Conservation (phyloP, 2,888 invertebrate genomes). For the Pseudococcus longispinus region DNA sequence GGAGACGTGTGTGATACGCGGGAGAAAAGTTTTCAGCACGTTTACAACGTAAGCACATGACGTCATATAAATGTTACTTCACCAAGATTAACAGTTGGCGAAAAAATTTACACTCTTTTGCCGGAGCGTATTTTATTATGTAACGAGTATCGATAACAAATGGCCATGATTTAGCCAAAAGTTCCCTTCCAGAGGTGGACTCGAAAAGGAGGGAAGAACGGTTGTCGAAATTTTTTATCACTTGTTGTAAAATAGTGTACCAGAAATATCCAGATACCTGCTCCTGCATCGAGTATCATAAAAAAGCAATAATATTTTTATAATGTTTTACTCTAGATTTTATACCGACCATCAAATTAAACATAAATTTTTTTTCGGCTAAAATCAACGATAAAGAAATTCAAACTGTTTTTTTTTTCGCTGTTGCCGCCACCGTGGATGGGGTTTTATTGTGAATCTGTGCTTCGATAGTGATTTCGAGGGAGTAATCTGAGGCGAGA, state of each 20-base stretch:
- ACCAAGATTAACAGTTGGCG: constrained; percentile 48
- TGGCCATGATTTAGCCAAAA: constrained; percentile 1
- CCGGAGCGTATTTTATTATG: not conserved
- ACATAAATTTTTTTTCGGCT: constrained; percentile 40
- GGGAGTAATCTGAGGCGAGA: not conserved
- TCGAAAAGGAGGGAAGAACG: not conserved
- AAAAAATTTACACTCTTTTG: not conserved
- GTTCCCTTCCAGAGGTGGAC: not conserved
- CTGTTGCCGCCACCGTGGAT: not conserved
- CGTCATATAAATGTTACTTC: constrained; percentile 51
- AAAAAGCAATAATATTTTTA: constrained; percentile 28
- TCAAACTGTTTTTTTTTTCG: not conserved
- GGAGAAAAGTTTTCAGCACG: constrained; percentile 48
- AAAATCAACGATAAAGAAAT: constrained; percentile 31
- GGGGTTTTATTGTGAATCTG: not conserved
- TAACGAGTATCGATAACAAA: constrained; percentile 5
- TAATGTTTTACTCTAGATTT: constrained; percentile 40
- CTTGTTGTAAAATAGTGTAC: constrained; percentile 3
- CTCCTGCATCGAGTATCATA: not conserved
- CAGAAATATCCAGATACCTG: not conserved
- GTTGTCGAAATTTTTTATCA: constrained; percentile 3
- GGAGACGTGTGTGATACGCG: constrained; percentile 18
- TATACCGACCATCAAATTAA: constrained; percentile 45
- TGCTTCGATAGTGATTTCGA: not conserved
- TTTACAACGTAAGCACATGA: constrained; percentile 23